A percentile compares a stretch with the other conserved stretches of the same genome.
Evolutionary conservation across 2,113 vertebrate genomes (phyloP).

Genomic region (Phainopepla nitens): DNA sequence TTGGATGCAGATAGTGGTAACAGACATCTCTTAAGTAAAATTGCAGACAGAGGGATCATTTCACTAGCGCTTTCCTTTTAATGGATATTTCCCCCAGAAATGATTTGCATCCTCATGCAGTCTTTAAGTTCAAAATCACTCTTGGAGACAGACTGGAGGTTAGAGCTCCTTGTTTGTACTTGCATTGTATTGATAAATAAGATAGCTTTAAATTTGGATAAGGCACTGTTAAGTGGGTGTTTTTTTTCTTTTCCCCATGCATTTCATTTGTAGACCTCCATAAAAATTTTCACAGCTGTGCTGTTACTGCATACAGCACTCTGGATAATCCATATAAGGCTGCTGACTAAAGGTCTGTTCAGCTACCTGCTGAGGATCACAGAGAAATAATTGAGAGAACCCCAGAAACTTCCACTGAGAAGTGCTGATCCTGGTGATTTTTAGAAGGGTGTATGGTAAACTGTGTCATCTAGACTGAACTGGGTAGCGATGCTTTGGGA

Average conservation of each 20-base stretch:
- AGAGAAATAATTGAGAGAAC: neutral
- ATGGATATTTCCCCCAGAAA: neutral
- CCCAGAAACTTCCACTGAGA: neutral
- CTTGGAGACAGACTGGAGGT: neutral
- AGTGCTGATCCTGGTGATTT: neutral
- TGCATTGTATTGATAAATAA: neutral
- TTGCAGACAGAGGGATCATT: neutral
- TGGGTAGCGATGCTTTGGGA: neutral
- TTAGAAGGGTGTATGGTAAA: neutral
- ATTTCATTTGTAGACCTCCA: neutral
- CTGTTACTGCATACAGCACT: neutral
- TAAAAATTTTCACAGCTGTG: neutral
- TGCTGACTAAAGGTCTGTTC: neutral
- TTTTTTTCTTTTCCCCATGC: accelerated
- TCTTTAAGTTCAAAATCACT: neutral
- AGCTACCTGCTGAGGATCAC: neutral
- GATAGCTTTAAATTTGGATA: neutral
- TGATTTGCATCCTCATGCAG: neutral
- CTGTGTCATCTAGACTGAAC: neutral
- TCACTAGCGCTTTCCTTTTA: neutral
- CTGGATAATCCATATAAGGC: neutral
- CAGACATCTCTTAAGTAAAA: neutral
- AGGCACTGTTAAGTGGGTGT: neutral
- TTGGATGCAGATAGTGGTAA: neutral
- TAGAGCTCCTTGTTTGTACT: neutral